Conservation (phyloP, 2,797 vertebrate genomes). For the Antennarius maculatus region DNA sequence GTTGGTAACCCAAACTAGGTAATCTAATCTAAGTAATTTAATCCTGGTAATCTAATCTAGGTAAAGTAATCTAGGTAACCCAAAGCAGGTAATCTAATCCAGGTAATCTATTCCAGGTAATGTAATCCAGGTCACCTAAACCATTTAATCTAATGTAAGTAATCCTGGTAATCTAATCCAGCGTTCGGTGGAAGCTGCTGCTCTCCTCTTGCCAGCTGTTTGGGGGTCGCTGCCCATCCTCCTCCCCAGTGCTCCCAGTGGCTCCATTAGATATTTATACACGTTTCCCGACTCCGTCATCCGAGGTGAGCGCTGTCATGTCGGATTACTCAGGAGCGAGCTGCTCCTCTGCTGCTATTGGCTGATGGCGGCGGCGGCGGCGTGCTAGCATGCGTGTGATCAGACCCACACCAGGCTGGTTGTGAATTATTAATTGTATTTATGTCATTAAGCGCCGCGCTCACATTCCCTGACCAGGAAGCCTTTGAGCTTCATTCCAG, state of each 20-base stretch:
- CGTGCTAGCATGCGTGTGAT: conserved; percentile 45
- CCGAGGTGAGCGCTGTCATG: conserved; percentile 80
- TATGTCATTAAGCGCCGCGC: conserved; percentile 60
- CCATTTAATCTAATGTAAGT: no score
- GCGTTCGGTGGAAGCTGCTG: no score
- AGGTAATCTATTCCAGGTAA: no score
- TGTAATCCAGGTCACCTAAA: no score
- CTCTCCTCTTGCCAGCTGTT: no score
- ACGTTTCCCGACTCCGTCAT: conserved; percentile 76
- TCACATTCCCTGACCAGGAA: conserved; percentile 35
- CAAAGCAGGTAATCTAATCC: no score
- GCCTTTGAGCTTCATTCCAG: not conserved
- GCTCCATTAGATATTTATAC: conserved; percentile 79
- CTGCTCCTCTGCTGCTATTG: conserved; percentile 44
- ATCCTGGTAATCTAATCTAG: no score
- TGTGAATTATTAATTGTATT: conserved; percentile 74
- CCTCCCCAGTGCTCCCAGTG: conserved; percentile 20
- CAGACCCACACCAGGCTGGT: conserved; percentile 50
- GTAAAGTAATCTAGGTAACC: no score
- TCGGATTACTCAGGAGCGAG: conserved; percentile 67
- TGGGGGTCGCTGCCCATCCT: not conserved
- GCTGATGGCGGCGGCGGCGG: conserved; percentile 23
- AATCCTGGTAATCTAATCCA: no score
- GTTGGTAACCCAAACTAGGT: no score
- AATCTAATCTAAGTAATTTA: no score